Base-by-base conservation (phyloP, 2,888 invertebrate species). In the Lasioglossum calceatum region DNA sequence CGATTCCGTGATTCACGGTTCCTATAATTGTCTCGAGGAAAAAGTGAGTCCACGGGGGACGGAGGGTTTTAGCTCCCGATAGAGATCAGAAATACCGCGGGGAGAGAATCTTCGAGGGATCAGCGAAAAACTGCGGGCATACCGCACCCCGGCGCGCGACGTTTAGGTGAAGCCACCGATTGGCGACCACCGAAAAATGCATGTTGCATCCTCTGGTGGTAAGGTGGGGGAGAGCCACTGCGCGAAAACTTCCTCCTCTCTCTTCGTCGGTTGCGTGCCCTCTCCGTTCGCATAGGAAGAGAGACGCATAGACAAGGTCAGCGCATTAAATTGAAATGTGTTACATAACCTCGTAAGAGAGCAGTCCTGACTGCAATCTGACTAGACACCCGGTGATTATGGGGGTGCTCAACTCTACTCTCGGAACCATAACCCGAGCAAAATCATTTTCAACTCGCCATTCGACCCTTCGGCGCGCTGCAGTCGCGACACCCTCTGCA, bases 261-360 rank as follows among this genome's bases (percentile, higher is more conserved):
- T 91, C 87, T 86, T 75, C 86, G 82, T 64, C 64, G 64, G 64
- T 64, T 87, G 72, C 78, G 67, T 79, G 71, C 81, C 88, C 84
- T 89, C 89, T 76, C 79, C 85, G 87, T 87, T 88, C 84, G 89
- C 88, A 92, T 92, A 92, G 93, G 93, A 93, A 93, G 93, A 92
- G 92, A 92, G 91, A 90, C 91, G 92, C 93, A 93, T 94, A 94
- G 94, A 94, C 94, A 94, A 94, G 94, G 94, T 94, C 94, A 93
- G 91, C 92, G 92, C 92, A 91, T 93, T 93, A 92, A 93, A 94
- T 94, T 93, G 90, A 93, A 94, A 93, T 94, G 92, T 92, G 93
- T 94, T 93, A 92, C 94, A 92, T 94, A 94, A 94, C 91, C 89
- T 88, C 90, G 89, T 91, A 92, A 93, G 92, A 92, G 91, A 92